Evolutionary conservation across 2,113 vertebrate genomes (phyloP).

Genomic region (Lophius piscatorius): DNA sequence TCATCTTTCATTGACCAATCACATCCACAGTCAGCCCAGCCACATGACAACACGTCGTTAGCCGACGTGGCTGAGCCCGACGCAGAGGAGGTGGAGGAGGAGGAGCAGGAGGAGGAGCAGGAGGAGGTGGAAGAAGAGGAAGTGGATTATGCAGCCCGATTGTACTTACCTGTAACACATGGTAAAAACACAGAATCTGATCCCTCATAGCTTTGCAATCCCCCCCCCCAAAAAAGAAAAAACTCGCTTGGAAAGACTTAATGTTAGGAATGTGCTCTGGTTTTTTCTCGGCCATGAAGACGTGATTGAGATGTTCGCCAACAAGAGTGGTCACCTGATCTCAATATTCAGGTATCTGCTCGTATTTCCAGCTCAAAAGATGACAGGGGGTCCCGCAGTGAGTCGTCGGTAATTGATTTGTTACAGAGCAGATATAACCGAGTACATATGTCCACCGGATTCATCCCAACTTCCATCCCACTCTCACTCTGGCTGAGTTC

Average conservation of each 20-base stretch:
- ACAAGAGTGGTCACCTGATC: background rate
- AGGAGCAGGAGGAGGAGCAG: constrained; percentile 52
- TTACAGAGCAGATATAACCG: background rate
- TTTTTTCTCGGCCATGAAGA: background rate
- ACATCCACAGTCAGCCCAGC: constrained; percentile 61
- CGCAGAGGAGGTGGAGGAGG: constrained; percentile 59
- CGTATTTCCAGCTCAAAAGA: background rate
- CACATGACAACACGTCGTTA: constrained; percentile 65
- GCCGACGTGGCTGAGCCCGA: constrained; percentile 48
- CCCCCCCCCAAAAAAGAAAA: no score
- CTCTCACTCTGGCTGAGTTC: background rate
- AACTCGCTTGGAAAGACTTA: no score
- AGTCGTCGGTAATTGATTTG: background rate
- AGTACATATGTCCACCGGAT: background rate
- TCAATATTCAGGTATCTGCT: constrained; percentile 6
- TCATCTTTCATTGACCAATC: constrained; percentile 75
- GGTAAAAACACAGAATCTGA: constrained; percentile 52
- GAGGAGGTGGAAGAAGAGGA: constrained; percentile 50
- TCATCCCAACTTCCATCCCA: background rate
- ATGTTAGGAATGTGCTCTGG: no score
- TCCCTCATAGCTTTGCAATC: no score
- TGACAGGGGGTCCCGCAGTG: background rate
- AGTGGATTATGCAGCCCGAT: constrained; percentile 62
- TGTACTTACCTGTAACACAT: constrained; percentile 69
- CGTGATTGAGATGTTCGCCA: background rate